These are phyloP conservation scores for Chromoteleia sp. DNA, from an alignment of 2,888 invertebrate species.

Conservation along the genomic window DNA sequence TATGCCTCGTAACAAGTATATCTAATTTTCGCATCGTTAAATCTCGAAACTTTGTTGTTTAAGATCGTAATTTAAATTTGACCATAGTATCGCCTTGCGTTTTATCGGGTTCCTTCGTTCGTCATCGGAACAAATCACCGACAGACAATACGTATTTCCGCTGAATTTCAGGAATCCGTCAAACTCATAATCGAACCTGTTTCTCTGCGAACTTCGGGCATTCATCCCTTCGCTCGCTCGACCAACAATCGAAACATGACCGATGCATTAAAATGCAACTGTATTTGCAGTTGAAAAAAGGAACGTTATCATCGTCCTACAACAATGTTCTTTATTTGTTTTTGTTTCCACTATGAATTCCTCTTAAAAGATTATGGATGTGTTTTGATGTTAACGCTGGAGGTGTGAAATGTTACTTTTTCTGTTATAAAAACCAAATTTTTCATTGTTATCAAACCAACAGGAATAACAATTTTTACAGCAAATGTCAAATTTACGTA, in stretches of 20 bases:
- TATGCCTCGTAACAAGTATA: no score
- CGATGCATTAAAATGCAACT: conserved; percentile 22
- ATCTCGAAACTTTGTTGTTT: conserved; percentile 5
- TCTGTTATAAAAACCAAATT: neutral
- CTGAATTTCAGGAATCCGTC: conserved; percentile 28
- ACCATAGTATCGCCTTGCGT: neutral
- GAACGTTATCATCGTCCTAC: no score
- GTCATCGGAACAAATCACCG: conserved; percentile 4
- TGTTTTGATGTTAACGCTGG: neutral
- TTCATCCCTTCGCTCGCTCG: conserved; percentile 38
- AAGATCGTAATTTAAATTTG: conserved; percentile 1
- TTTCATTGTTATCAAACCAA: no score
- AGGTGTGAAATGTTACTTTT: neutral
- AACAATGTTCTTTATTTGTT: no score
- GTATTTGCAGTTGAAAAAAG: conserved; percentile 14
- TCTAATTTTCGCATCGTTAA: no score
- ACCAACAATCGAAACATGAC: conserved; percentile 40
- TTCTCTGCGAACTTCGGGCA: conserved; percentile 27
- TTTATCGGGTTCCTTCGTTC: neutral
- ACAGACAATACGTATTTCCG: conserved; percentile 22
- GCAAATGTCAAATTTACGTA: no score
- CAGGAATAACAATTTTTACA: no score
- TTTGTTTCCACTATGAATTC: neutral
- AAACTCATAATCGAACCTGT: conserved; percentile 30
- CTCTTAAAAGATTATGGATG: conserved; percentile 6